phyloP scores from a whole-genome alignment of 2,113 vertebrate genomes.

The Gracilinanus agilis region DNA sequence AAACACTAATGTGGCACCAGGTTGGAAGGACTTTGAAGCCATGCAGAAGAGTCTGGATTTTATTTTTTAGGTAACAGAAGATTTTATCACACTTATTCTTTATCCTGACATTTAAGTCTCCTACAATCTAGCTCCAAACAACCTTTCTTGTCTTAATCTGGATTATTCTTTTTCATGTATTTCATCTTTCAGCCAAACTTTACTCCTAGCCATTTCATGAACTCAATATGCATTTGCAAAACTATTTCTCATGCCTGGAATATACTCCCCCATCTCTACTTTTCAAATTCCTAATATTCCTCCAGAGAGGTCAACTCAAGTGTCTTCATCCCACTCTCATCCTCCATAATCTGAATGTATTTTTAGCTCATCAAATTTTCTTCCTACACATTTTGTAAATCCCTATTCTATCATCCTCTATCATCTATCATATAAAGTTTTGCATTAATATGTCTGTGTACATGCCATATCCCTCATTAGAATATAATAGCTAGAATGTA shows the following conservation, averaged over 20 bases:
- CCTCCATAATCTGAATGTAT: no score
- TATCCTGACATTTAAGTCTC: not conserved
- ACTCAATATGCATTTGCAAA: not conserved
- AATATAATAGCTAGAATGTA: no score
- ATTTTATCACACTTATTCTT: not conserved
- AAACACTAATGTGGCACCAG: not conserved
- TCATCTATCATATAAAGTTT: no score
- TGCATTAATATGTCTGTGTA: no score
- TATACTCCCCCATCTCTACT: not conserved
- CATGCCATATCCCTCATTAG: no score
- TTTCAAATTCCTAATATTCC: not conserved
- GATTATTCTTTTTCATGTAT: not conserved
- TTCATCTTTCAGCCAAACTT: not conserved
- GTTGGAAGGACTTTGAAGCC: not conserved
- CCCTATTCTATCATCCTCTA: no score
- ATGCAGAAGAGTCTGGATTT: not conserved
- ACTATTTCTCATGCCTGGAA: not conserved
- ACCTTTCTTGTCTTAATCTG: not conserved
- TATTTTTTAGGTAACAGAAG: not conserved
- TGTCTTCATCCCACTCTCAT: no score
- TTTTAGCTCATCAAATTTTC: no score
- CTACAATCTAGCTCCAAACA: not conserved
- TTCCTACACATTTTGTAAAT: no score
- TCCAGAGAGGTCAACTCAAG: no score
- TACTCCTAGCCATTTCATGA: not conserved